Base-by-base conservation (phyloP, 1,140 invertebrate genomes). In the Trichoplusia ni region DNA sequence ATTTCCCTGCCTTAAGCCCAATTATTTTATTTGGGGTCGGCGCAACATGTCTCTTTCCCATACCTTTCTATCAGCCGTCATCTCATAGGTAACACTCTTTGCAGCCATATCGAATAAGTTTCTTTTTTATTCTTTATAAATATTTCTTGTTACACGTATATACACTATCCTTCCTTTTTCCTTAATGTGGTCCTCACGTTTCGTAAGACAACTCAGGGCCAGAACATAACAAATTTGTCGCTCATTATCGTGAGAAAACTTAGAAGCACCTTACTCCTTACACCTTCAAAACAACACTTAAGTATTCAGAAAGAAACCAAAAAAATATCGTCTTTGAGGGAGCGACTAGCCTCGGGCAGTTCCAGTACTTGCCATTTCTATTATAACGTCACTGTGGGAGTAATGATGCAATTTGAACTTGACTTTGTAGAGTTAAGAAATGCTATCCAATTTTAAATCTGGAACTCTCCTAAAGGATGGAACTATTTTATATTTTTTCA, bases 391-490 rank as follows among this genome's bases (percentile, higher is more conserved):
- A 29, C 25, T 9, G 16, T 16, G 14, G 27, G 37, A 25, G 53
- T 58, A 58, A 58, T 58, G 53, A 58, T 58, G 37, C 53, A 58
- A 58, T 58, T 58, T 58, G 18, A 11, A 42, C n/a, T 16, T 18
- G 53, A 56, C 37, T 35, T 19, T 31, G 21, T n/a, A 16, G 25
- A 31, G 13, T 8, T 13, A 9, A 47, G 8, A 18, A 40, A 40
- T 7, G 38, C 23, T 29, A 16, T 25, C 23, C 23, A 29, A 8
- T 11, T 2, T 27, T 9, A 19, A 27, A 47, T 47, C 44, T 21
- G 29, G 23, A 21, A 7, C 14, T 2, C 5, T n/a, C n/a, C n/a
- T n/a, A n/a, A n/a, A n/a, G n/a, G n/a, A n/a, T n/a, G n/a, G n/a
- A n/a, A n/a, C n/a, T n/a, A n/a, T n/a, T n/a, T n/a, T n/a, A n/a